Base-by-base conservation (phyloP, 2,113 vertebrate species). In the Passer montanus region DNA sequence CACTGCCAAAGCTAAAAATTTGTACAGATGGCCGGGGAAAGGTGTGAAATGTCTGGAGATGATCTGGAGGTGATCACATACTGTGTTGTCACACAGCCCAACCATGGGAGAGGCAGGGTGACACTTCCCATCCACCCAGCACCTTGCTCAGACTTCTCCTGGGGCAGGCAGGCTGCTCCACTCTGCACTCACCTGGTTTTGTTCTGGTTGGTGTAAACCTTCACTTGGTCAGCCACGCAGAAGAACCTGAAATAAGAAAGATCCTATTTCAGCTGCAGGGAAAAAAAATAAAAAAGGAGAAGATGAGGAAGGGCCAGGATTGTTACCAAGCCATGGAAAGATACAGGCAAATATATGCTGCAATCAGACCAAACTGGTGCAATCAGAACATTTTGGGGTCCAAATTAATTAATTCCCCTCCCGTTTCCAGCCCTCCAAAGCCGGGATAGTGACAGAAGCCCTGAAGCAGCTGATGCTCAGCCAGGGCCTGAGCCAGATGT, bases 141-240 rank as follows among this genome's bases (percentile, higher is more conserved):
- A 35, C 20, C n/a, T 28, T 28, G 31, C n/a, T 55, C 33, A 78
- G 39, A 15, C 12, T 52, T 33, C 33, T 75, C 27, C 30, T 22
- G 8, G 8, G 28, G 49, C n/a, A 33, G 41, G 37, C n/a, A 37
- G 50, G 33, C 16, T 46, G 56, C 28, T 20, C 43, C 2, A 1
- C 35, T 52, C 35, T 35, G 73, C 3, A 3, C 95, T 52, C 96
- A 99, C 99, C 99, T 99, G 7, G 98, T 99, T 97, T 98, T 99
- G 97, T 99, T 98, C 81, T 98, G 96, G 44, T 99, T 99, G 92
- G 98, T 98, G 80, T 99, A 99, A 84, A 99, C 98, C 95, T 97
- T 99, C 82, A 99, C 96, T 84, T 78, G 98, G 70, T 98, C 97
- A 19, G 98, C 98, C 39, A 98, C 96, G 5, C 98, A 99, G 55